Evolutionary conservation across 2,888 invertebrate genomes (phyloP), one percentile per base, ranked within the genome.

Genomic region (Tetranychus piercei): DNA sequence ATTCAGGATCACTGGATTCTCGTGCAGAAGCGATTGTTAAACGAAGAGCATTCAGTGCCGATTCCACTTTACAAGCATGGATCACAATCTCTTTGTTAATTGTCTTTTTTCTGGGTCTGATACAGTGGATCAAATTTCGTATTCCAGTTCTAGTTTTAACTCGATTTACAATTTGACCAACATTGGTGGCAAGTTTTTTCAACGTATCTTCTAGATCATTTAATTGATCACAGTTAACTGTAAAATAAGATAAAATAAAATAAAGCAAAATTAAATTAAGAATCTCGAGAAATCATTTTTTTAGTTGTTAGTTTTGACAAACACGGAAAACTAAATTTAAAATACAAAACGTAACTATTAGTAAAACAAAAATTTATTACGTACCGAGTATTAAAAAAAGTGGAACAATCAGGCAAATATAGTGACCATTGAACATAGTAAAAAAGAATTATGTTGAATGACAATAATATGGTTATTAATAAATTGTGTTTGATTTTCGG

Each of bases 111-210:
- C 34, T 69, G 9, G 69, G 69, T 69, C 69, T 20, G 23, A 69
- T 69, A 69, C 69, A 69, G 6, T 23, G 69, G 11, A 69, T 11
- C 20, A 69, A 11, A 22, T 69, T 69, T 5, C 34, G 20, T 11
- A 69, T 69, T 23, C 69, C 69, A 20, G 69, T 69, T 69, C 69
- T 18, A 20, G 34, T 20, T 69, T 69, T 69, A 23, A 69, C 69
- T 20, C 69, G 69, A 23, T 20, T 23, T 5, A 69, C 34, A 23
- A 69, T 69, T 23, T 69, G 69, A 20, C 20, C 11, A 69, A 69
- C 69, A 22, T 69, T 69, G 9, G 7, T 69, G n/a, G 69, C 22
- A 6, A 23, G 11, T 22, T 8, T 23, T 34, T 69, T 69, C 22
- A 69, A 23, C 1, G 69, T 20, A 9, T 20, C 22, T 69, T 22